Conservation (phyloP, 2,797 vertebrate species). For the Salarias fasciatus region DNA sequence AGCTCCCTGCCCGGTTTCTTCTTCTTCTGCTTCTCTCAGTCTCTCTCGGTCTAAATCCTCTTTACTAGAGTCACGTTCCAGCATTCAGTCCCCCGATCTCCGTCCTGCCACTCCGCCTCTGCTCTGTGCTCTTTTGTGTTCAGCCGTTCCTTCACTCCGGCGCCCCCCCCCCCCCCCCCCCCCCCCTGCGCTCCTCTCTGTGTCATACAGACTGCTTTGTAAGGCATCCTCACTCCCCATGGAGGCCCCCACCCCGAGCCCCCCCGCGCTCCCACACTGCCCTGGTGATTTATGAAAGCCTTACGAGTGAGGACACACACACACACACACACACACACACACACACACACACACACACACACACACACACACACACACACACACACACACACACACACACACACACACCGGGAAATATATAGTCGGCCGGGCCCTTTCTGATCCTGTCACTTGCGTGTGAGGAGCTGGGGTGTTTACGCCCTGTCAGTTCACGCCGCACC, state of each 20-base stretch:
- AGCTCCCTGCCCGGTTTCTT: slow-evolving; percentile 28
- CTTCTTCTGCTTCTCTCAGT: slow-evolving; percentile 43
- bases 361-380: no score
- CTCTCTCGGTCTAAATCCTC: slow-evolving; percentile 52
- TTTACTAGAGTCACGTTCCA: slow-evolving; percentile 65
- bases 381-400: slow-evolving; percentile 41
- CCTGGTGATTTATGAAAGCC: slow-evolving; percentile 70
- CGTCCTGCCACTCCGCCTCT: slow-evolving; percentile 40
- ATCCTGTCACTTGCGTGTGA: slow-evolving; percentile 29
- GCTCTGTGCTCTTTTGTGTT: slow-evolving; percentile 55
- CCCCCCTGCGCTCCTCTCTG: slow-evolving; percentile 29
- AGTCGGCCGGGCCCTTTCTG: slow-evolving; percentile 21
- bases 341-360: no score
- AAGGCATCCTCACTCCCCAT: slow-evolving; percentile 53
- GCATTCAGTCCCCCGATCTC: slow-evolving; percentile 40
- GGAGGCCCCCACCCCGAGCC: no score
- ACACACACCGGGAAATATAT: slow-evolving; percentile 52
- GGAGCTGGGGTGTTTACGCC: slow-evolving; percentile 21
- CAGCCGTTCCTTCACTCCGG: slow-evolving; percentile 61
- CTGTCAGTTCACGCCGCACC: neutral
- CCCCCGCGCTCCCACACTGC: slow-evolving; percentile 23
- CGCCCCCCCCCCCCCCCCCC: slow-evolving; percentile 29
- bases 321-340: no score
- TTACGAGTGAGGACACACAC: slow-evolving; percentile 49
- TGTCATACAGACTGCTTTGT: slow-evolving; percentile 69